Evolutionary conservation across 2,113 vertebrate species (phyloP).

Genomic region (Rhinolophus ferrumequinum): DNA sequence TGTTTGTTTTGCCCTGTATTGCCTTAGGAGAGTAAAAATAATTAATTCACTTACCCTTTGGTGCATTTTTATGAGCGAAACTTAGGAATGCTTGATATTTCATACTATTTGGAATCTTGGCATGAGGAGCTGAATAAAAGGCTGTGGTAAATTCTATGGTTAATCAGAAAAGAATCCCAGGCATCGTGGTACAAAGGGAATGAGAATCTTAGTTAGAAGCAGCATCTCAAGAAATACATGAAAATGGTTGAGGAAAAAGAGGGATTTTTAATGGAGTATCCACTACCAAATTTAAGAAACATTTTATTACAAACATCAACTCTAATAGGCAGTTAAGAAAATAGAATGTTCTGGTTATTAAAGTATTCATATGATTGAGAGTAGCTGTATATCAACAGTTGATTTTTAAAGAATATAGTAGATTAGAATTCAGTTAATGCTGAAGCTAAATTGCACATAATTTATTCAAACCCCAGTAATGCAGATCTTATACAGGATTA

Average conservation of each 20-base stretch:
- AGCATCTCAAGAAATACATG: background rate
- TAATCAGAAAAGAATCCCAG: conserved; percentile 16
- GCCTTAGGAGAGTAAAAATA: background rate
- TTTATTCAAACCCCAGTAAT: background rate
- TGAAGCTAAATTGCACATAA: conserved; percentile 20
- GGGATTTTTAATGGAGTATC: conserved; percentile 1
- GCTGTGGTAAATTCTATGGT: background rate
- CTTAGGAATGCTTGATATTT: conserved; percentile 20
- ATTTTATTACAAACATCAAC: conserved; percentile 5
- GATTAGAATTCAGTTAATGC: conserved; percentile 49
- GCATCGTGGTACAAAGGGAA: background rate
- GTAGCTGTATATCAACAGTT: conserved; percentile 13
- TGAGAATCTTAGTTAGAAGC: conserved; percentile 24
- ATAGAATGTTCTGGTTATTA: background rate
- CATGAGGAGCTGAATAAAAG: background rate
- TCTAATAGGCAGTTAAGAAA: conserved; percentile 27
- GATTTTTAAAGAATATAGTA: conserved; percentile 52
- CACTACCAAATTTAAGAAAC: background rate
- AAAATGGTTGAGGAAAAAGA: background rate
- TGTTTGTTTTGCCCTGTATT: conserved; percentile 19
- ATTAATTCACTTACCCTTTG: background rate
- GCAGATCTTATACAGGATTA: conserved; percentile 2
- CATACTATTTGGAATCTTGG: conserved; percentile 28
- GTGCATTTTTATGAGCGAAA: conserved; percentile 42
- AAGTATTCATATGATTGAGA: conserved; percentile 27